Percentiles rank a stretch among this genome's conserved stretches.
These are phyloP conservation scores for Tokudaia tokunoshimensis DNA, from an alignment of 2,797 vertebrate species.

Conservation along the genomic window DNA sequence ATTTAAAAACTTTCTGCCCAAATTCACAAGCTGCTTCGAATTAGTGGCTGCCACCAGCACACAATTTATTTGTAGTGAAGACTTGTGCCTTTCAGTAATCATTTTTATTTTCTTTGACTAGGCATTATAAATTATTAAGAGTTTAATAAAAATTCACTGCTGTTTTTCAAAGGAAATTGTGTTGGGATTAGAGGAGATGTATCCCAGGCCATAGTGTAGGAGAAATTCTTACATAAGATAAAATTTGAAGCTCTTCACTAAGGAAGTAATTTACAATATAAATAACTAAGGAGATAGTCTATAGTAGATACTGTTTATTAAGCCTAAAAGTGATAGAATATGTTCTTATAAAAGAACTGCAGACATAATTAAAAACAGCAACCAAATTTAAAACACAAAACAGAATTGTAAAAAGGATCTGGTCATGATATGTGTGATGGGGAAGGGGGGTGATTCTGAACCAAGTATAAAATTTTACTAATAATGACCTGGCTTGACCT, in stretches of 20 bases:
- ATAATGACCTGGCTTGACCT: neutral
- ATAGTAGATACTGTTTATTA: conserved; percentile 56
- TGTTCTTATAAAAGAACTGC: conserved; percentile 59
- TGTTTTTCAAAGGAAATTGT: conserved; percentile 29
- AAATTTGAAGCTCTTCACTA: conserved; percentile 44
- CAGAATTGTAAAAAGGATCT: neutral
- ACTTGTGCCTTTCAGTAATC: conserved; percentile 64
- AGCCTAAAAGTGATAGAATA: conserved; percentile 41
- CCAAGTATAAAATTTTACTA: neutral
- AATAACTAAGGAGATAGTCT: conserved; percentile 23
- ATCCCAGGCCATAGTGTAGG: neutral
- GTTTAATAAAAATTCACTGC: conserved; percentile 63
- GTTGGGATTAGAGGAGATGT: conserved; percentile 1
- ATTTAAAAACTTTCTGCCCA: conserved; percentile 71
- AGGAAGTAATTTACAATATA: conserved; percentile 34
- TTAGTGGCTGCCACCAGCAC: conserved; percentile 61
- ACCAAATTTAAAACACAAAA: conserved; percentile 11
- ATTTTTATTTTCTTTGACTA: conserved; percentile 31
- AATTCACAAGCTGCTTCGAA: conserved; percentile 77
- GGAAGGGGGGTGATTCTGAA: neutral
- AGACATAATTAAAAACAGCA: conserved; percentile 65
- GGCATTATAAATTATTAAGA: conserved; percentile 68
- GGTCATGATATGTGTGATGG: neutral
- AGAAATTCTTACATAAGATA: conserved; percentile 53
- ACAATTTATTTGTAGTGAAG: conserved; percentile 72